Evolutionary conservation across 2,797 vertebrate species (phyloP), one percentile per base, ranked within the genome.

Genomic region (Darevskia nairensis): DNA sequence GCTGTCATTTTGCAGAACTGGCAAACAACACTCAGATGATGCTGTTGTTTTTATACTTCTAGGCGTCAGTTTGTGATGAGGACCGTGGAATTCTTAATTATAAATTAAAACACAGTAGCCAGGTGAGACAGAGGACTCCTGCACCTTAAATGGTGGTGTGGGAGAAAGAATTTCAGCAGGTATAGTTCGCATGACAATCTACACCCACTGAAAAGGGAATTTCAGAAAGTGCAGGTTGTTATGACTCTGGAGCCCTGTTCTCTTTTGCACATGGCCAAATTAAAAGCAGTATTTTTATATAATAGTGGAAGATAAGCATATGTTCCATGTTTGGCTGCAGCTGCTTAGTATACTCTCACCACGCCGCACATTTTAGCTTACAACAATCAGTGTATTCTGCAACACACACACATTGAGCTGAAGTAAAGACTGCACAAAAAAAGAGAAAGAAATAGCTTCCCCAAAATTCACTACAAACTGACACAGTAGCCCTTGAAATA

Each of bases 401-500:
- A 81, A 44, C 17, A 82, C 23, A 41, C 29, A 2, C 19, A 8
- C 39, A 32, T 13, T 15, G 77, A 35, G 17, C 46, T 32, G 10
- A 79, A 86, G 15, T 29, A 72, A 84, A 81, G 21, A 17, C 50
- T 21, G 29, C 5, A 13, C 13, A 27, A 69, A 29, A 44, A 35
- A n/a, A 17, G n/a, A 6, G 9, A 39, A 78, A 35, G 72, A 27
- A 6, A 19, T 68, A 46, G 13, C 83, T 79, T 90, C 84, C 32
- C 84, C 32, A 46, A 32, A 85, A 59, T 6, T 41, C 0, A 13
- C 29, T 80, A 84, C 39, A 61, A 2, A 10, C 8, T 86, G 39
- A 6, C 55, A 85, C n/a, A 80, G 75, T 55, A 17, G 41, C 88
- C 66, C 68, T 50, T 32, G 19, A 74, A 46, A 85, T 90, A 88